phyloP scores from a whole-genome alignment of 2,797 vertebrate species.

The Alauda arvensis region DNA sequence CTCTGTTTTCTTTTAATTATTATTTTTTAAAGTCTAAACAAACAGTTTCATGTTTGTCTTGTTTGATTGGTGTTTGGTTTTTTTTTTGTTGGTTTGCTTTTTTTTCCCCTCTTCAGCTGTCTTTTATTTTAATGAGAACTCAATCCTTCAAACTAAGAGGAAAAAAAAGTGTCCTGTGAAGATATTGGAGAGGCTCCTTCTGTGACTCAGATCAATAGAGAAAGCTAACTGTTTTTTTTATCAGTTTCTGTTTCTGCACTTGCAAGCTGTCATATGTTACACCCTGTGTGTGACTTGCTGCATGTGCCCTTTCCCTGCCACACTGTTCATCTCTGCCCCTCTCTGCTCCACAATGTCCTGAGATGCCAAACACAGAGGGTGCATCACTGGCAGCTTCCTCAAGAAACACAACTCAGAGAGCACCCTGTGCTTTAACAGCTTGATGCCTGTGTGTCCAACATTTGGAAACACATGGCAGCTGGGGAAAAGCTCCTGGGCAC shows the following conservation, averaged over 20 bases:
- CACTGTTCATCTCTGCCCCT: not conserved
- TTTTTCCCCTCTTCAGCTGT: not conserved
- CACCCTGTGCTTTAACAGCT: rapidly evolving
- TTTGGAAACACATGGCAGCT: not conserved
- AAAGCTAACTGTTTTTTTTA: not conserved
- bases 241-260: not conserved
- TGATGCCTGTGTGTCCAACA: not conserved
- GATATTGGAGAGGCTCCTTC: not conserved
- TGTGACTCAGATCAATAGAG: not conserved
- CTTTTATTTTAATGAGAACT: not conserved
- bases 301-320: not conserved
- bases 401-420: not conserved
- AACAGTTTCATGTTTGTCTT: not conserved
- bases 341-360: not conserved
- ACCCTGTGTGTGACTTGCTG: not conserved
- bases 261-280: not conserved
- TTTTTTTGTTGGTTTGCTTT: not conserved
- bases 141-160: not conserved
- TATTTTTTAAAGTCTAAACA: not conserved
- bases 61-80: not conserved
- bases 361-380: not conserved
- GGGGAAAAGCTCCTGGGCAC: not conserved
- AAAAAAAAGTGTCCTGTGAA: not conserved
- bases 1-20: too few relatives aligned
- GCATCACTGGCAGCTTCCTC: not conserved